phyloP scores from a whole-genome alignment of 2,113 vertebrate genomes.

The Bufo bufo region DNA sequence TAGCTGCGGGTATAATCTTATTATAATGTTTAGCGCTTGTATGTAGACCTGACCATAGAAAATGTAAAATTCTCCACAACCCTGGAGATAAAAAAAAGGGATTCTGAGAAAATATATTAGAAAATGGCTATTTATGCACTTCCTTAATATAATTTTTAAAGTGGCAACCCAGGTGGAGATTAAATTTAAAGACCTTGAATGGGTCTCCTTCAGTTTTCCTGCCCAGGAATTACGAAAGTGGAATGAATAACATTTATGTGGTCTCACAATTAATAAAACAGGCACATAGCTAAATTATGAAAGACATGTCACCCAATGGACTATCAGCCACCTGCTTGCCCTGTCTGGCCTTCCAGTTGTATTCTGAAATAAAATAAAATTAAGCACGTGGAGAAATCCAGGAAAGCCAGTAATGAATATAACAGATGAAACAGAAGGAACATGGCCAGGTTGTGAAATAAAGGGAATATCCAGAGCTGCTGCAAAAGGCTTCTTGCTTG shows the following conservation, averaged over 20 bases:
- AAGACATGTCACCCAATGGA: not conserved
- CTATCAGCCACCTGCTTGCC: slow-evolving; percentile 5
- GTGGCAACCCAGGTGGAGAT: not conserved
- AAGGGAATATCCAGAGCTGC: slow-evolving; percentile 31
- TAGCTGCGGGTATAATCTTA: no score
- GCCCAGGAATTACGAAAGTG: not conserved
- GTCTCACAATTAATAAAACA: not conserved
- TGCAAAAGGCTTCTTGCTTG: slow-evolving; percentile 22
- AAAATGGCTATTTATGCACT: not conserved
- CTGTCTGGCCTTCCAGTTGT: slow-evolving; percentile 10
- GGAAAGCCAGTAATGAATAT: slow-evolving; percentile 30
- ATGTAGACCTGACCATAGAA: not conserved
- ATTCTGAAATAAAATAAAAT: slow-evolving; percentile 9
- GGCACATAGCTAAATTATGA: not conserved
- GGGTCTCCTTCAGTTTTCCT: not conserved
- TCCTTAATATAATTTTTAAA: not conserved
- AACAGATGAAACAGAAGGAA: slow-evolving; percentile 35
- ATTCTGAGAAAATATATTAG: not conserved
- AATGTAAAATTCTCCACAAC: no score
- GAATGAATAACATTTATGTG: not conserved
- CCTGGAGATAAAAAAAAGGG: not conserved
- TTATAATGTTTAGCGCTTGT: no score
- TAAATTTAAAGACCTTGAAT: not conserved
- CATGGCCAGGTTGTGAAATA: slow-evolving; percentile 34
- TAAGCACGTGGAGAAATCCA: slow-evolving; percentile 7